Evolutionary conservation across 1,140 invertebrate genomes (phyloP), one percentile per base, ranked within the genome.

Genomic region (Drosophila truncata): DNA sequence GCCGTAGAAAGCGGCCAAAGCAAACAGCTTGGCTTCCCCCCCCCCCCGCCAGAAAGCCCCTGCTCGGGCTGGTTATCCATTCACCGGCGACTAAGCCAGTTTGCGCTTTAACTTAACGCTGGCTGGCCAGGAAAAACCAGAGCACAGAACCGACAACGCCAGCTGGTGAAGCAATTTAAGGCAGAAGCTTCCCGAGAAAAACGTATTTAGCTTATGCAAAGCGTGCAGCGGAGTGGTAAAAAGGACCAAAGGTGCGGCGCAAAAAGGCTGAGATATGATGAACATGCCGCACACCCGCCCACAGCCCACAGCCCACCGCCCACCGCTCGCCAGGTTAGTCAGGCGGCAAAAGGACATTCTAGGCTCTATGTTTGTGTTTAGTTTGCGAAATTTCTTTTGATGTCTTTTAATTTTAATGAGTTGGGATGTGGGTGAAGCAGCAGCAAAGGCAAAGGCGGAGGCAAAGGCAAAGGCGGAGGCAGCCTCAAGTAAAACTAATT

Each of bases 381-480:
- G 83, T 83, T 86, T 86, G 83, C 83, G 9, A 87, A 82, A 86
- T 83, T 86, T 88, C 80, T 84, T 86, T 88, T 88, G 85, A 88
- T 78, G 85, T 88, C 78, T 81, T 90, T 84, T 88, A 88, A 90
- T 88, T 88, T 88, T 88, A 88, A 88, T 84, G 85, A 84, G 85
- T 84, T 81, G 64, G 65, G 52, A 70, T 60, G 60, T 73, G 54
- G 55, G 66, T 31, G 44, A 55, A 39, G 35, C 31, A 31, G 46
- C n/a, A 29, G 35, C 35, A 42, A 42, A 42, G n/a, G 18, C 39
- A 27, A n/a, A n/a, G n/a, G 31, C 3, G 7, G 7, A 29, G 39
- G 37, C 14, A 29, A n/a, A n/a, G n/a, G 35, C 35, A 46, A 46
- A 46, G 18, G 18, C 41, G 27, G 46, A 23, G 29, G 23, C 37